Conservation (phyloP, 2,113 vertebrate genomes). For the Alaudala cheleensis region DNA sequence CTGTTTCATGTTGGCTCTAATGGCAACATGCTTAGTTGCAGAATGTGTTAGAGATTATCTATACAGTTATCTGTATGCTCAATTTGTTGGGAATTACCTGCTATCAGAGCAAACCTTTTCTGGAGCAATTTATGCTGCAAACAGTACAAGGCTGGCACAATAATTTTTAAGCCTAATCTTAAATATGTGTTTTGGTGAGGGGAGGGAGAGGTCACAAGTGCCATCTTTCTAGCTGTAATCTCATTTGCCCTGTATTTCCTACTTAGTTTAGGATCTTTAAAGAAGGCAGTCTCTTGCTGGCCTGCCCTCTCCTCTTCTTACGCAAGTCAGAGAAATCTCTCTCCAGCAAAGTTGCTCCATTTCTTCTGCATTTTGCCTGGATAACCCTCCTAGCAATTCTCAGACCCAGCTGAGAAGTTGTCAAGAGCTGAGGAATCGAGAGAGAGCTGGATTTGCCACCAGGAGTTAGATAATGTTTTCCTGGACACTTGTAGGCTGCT, state of each 20-base stretch:
- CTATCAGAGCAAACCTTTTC: background rate
- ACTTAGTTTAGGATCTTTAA: background rate
- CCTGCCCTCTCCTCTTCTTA: background rate
- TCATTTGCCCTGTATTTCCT: background rate
- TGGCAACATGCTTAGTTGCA: background rate
- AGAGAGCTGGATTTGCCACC: background rate
- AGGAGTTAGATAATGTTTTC: background rate
- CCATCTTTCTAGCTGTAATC: background rate
- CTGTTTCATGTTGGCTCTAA: background rate
- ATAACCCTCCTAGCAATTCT: background rate
- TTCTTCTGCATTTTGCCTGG: background rate
- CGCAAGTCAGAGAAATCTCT: background rate
- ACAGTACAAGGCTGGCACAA: background rate
- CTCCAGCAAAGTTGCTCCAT: background rate
- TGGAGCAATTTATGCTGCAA: background rate
- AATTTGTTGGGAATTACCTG: background rate
- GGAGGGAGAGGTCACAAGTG: background rate
- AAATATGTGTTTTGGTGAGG: background rate
- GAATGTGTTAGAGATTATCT: background rate
- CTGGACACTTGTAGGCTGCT: background rate
- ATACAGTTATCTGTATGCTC: accelerated
- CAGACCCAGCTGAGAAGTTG: background rate
- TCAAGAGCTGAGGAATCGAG: accelerated
- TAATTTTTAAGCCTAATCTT: background rate
- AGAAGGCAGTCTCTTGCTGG: background rate